These are phyloP conservation scores for Cenopis cana DNA, from an alignment of 2,888 invertebrate genomes.

Conservation along the genomic window DNA sequence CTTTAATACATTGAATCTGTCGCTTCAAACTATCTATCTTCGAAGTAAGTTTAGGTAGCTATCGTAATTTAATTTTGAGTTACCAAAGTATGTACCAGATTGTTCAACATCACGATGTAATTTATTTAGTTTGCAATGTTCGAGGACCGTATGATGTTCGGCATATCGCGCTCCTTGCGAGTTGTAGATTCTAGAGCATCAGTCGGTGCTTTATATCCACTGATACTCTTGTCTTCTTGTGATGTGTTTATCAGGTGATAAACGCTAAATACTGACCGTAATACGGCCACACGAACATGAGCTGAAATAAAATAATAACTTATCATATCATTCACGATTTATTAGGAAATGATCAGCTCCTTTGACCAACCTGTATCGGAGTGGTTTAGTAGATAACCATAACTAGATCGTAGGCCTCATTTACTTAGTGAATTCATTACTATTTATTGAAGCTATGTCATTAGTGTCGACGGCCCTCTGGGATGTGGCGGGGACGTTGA, in stretches of 20 bases:
- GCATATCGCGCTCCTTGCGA: background rate
- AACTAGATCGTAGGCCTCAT: slow-evolving; percentile 35
- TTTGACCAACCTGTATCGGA: slow-evolving; percentile 22
- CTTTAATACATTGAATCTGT: slow-evolving; percentile 51
- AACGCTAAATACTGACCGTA: background rate
- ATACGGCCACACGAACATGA: slow-evolving; percentile 4
- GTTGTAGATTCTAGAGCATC: background rate
- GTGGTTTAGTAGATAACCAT: slow-evolving; percentile 19
- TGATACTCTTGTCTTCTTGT: no score
- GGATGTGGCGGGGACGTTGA: slow-evolving; percentile 43
- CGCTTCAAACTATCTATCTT: slow-evolving; percentile 57
- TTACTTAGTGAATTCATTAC: slow-evolving; percentile 43
- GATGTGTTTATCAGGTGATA: background rate
- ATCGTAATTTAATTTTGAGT: slow-evolving; percentile 72
- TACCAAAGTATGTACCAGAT: slow-evolving; percentile 76
- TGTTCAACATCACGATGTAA: slow-evolving; percentile 52
- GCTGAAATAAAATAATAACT: slow-evolving; percentile 5
- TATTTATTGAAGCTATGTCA: slow-evolving; percentile 49
- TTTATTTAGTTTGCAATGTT: slow-evolving; percentile 27
- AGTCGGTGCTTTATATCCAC: background rate
- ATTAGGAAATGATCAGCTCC: slow-evolving; percentile 12
- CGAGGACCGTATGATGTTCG: slow-evolving; percentile 10
- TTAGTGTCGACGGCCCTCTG: slow-evolving; percentile 43
- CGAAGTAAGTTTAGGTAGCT: slow-evolving; percentile 59
- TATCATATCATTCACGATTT: slow-evolving; percentile 20